Base-by-base conservation (phyloP, 2,888 invertebrate genomes). In the Drosophila mettleri region DNA sequence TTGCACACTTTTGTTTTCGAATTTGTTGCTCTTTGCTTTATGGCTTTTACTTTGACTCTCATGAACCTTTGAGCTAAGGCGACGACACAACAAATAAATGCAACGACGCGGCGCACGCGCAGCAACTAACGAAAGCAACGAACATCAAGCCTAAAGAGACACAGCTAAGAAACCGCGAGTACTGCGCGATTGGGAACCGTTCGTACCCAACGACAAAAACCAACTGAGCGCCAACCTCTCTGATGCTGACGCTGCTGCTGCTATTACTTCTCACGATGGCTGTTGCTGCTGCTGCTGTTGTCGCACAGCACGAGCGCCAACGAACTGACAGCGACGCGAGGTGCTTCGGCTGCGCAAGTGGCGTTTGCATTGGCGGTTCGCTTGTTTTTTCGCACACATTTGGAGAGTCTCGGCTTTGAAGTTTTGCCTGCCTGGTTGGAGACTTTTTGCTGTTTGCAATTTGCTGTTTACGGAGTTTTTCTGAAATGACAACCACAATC, bases 301-400 rank as follows among this genome's bases (percentile, higher is more conserved):
- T 62, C 61, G 73, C 73, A 72, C 54, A 75, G 65, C 80, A 80
- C 83, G 79, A 82, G 76, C 80, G 69, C 63, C 63, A 68, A 79
- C 79, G 77, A 79, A 74, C 78, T 58, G 79, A 62, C 78, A 78
- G 69, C 75, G 78, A 74, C 75, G 78, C 75, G 74, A 78, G 69
- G 78, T 78, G 68, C 69, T 83, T 86, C 86, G 81, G 84, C 80
- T 80, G 81, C 84, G 80, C 79, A 80, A 82, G 80, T 80, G 80
- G 80, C 80, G 85, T 81, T 81, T 81, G 75, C 83, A 76, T 82
- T 76, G 74, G 75, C 59, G 54, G 65, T 55, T 58, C 62, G 54
- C 45, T 64, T 65, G 39, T 53, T 53, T 75, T 74, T 74, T 78
- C 65, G 79, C 75, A 78, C 79, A 74, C 75, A 41, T 58, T 78